A percentile compares a stretch with the other conserved stretches of the same genome.
Conservation (phyloP, 2,888 invertebrate species). For the Lamellibrachia satsuma region DNA sequence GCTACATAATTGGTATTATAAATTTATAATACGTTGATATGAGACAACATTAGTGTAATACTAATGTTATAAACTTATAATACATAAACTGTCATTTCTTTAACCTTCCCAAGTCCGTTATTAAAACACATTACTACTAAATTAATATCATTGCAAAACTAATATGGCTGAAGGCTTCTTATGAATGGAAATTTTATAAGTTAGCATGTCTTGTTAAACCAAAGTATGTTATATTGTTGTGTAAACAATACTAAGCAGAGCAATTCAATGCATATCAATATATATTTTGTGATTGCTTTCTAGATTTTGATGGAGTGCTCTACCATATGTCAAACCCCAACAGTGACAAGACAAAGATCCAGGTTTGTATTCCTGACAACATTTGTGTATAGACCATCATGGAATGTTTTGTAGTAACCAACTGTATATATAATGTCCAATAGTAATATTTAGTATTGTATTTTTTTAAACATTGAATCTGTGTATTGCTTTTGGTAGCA, state of each 20-base stretch:
- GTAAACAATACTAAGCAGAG: not conserved
- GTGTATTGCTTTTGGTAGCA: not conserved
- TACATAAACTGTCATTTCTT: too few species aligned
- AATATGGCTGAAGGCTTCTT: too few species aligned
- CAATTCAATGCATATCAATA: not conserved
- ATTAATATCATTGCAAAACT: too few species aligned
- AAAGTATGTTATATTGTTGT: too few species aligned
- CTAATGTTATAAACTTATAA: too few species aligned
- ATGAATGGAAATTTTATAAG: too few species aligned
- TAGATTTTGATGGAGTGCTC: slow-evolving; percentile 97
- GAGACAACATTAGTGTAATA: too few species aligned
- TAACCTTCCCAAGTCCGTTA: too few species aligned
- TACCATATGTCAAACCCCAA: slow-evolving; percentile 98
- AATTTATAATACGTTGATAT: not conserved
- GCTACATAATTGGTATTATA: not conserved
- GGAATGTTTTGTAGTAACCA: not conserved
- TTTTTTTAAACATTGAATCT: slow-evolving; percentile 9
- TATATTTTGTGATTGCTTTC: not conserved
- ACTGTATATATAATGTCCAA: slow-evolving; percentile 14
- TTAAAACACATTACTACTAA: too few species aligned
- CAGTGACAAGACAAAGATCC: slow-evolving; percentile 95
- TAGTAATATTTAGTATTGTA: not conserved
- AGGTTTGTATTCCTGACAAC: slow-evolving; percentile 74
- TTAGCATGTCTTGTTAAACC: too few species aligned
- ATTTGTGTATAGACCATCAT: not conserved